These are phyloP conservation scores for Rhodinocichla rosea DNA, from an alignment of 2,113 vertebrate species.

Conservation along the genomic window DNA sequence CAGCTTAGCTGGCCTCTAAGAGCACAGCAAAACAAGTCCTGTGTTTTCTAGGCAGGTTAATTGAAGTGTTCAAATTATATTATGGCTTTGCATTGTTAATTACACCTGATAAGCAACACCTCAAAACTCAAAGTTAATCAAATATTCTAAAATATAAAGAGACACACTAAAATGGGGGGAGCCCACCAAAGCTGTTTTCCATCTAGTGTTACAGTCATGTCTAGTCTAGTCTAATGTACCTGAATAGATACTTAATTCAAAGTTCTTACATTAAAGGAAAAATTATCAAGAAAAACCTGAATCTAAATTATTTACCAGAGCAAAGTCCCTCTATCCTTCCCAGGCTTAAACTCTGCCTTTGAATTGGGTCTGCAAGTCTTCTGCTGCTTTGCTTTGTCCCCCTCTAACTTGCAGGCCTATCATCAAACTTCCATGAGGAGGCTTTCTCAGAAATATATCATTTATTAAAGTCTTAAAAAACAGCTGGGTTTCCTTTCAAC, in stretches of 20 bases:
- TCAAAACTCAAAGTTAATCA: not conserved
- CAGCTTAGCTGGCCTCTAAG: not conserved
- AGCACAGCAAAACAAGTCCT: not conserved
- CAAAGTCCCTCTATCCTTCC: not conserved
- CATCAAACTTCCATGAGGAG: not conserved
- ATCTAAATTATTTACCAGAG: not conserved
- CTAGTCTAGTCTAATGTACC: not conserved
- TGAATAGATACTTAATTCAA: not conserved
- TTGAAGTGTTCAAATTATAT: not conserved
- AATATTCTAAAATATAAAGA: not conserved
- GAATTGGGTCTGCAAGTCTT: not conserved
- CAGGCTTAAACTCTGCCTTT: not conserved
- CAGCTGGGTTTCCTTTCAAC: not conserved
- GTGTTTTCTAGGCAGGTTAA: not conserved
- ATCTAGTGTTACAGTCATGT: not conserved
- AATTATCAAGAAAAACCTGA: not conserved
- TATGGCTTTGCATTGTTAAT: not conserved
- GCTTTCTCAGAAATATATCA: not conserved
- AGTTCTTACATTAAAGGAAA: not conserved
- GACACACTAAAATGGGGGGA: not conserved
- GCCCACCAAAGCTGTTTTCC: not conserved
- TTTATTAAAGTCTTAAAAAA: not conserved
- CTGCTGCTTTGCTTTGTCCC: not conserved
- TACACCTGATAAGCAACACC: not conserved
- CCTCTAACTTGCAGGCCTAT: not conserved